Evolutionary conservation across 2,797 vertebrate genomes (phyloP), one percentile per base, ranked within the genome.

Genomic region (Peromyscus aztecus): DNA sequence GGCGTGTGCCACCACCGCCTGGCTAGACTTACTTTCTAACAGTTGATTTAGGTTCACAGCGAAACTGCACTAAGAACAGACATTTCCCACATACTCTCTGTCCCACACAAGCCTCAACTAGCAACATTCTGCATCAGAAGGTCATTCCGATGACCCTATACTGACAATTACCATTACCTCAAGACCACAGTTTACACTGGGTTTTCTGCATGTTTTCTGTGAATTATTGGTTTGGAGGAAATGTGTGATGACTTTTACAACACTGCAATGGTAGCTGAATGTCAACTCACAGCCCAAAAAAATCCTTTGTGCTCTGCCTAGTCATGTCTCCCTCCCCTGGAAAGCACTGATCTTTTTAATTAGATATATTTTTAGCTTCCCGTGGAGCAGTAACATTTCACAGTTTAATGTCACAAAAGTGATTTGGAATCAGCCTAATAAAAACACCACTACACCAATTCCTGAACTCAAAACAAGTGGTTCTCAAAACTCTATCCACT

Each of bases 21-120:
- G 6, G 43, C 43, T 0, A 12, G 75, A 73, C 0, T 76, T 73
- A 23, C 49, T 40, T 91, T 85, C 76, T 80, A 9, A 77, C 21
- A 83, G 75, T 11, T 75, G 76, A 27, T 93, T 86, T 65, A 76
- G 46, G 63, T 34, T 94, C 80, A 93, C 61, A 94, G 93, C 71
- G 90, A 95, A 84, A 67, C 4, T 21, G 17, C 90, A 57, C 61
- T 69, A 3, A 84, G 65, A 27, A 8, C 16, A 10, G 52, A 57
- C 11, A 88, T 61, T 81, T 40, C n/a, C 52, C 67, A 55, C 9
- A 29, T 21, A 34, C 0, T 1, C 6, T 10, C 11, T 24, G 4
- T 31, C 40, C 29, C 40, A 23, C 1, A 4, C 10, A 40, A 16
- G 8, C 29, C 67, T 29, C 13, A 40, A 9, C 17, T 29, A 49